Evolutionary conservation across 2,888 invertebrate species (phyloP).

Genomic region (Lithodes maja): DNA sequence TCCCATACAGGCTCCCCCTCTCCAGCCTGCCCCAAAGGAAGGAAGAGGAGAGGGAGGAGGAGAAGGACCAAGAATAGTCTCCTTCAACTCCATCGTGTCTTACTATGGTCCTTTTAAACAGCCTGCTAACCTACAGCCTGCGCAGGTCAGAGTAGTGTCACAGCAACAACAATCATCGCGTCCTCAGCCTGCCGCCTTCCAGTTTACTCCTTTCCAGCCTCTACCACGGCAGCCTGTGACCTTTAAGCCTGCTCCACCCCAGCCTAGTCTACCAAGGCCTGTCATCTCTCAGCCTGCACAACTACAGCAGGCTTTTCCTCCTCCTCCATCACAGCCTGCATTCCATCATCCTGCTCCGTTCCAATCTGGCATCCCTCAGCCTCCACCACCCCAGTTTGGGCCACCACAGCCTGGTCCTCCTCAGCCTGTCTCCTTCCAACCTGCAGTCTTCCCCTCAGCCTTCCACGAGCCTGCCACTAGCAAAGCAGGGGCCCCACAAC

Average conservation of each 20-base stretch:
- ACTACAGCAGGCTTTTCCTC: background rate
- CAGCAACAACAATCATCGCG: background rate
- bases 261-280: background rate
- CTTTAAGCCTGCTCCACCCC: background rate
- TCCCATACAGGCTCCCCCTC: background rate
- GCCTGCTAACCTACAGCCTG: background rate
- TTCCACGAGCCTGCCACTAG: background rate
- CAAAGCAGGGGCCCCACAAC: background rate
- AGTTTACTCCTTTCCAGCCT: background rate
- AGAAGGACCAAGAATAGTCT: conserved; percentile 1
- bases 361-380: background rate
- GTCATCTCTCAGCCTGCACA: background rate
- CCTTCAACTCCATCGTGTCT: conserved; percentile 8
- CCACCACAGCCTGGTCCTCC: background rate
- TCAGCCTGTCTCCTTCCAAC: background rate
- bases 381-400: background rate
- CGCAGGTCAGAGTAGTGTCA: background rate
- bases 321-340: background rate
- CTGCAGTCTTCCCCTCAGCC: background rate
- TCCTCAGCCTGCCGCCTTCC: background rate
- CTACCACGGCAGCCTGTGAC: background rate
- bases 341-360: background rate
- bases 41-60: no score
- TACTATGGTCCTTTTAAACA: conserved; percentile 3
- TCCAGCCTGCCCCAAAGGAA: background rate